phyloP scores from a whole-genome alignment of 1,140 invertebrate species.

The Dermatophagoides farinae region DNA sequence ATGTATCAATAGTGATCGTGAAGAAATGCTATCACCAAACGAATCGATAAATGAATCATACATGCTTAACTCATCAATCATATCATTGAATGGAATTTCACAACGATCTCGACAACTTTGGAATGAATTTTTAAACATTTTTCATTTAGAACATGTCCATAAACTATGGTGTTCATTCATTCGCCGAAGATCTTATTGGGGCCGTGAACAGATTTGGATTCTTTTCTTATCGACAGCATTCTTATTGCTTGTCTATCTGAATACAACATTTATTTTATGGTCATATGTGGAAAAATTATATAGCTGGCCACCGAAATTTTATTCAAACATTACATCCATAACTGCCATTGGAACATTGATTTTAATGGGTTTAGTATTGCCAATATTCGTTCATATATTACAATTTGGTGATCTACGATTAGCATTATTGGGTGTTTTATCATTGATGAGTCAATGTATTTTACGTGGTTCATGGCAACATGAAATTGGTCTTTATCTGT shows the following conservation, averaged over 20 bases:
- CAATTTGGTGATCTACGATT: constrained; percentile 1
- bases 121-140: neutral
- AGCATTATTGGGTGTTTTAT: constrained; percentile 5
- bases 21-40: neutral
- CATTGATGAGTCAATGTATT: constrained; percentile 1
- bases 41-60: too few species aligned
- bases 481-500: constrained; percentile 4
- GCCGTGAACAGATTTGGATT: neutral
- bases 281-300: constrained; percentile 12
- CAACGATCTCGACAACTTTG: neutral
- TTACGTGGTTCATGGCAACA: constrained; percentile 7
- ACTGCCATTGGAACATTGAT: neutral
- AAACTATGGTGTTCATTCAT: neutral
- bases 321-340: constrained; percentile 9
- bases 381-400: constrained; percentile 7
- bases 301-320: constrained; percentile 11
- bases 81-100: neutral
- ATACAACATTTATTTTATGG: constrained; percentile 3
- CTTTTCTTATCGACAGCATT: neutral
- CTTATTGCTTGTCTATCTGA: constrained; percentile 3
- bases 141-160: constrained; percentile 3
- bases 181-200: neutral
- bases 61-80: neutral
- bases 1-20: neutral
- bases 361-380: neutral